phyloP scores from a whole-genome alignment of 2,888 invertebrate species.

The Apodemia arnacis region DNA sequence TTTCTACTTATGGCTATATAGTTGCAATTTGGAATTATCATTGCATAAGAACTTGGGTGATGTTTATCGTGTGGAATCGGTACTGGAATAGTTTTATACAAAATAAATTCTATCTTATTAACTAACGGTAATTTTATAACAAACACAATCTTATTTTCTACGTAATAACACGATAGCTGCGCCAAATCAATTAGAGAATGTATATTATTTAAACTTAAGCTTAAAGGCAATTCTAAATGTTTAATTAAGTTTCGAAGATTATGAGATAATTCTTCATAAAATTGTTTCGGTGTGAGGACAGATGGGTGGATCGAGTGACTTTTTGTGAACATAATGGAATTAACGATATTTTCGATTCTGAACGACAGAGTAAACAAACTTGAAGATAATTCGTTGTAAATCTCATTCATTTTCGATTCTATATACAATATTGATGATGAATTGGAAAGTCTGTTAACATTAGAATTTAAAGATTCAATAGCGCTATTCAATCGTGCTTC shows the following conservation, averaged over 20 bases:
- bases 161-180: too few relatives aligned
- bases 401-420: too few relatives aligned
- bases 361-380: too few relatives aligned
- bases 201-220: neutral
- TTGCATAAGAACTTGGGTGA: neutral
- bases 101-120: neutral
- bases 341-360: neutral
- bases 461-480: too few relatives aligned
- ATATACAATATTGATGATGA: too few relatives aligned
- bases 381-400: too few relatives aligned
- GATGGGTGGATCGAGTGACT: constrained; percentile 11
- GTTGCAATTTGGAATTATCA: neutral
- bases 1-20: neutral
- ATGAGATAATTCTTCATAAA: neutral
- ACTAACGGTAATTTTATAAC: neutral
- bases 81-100: neutral
- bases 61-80: neutral
- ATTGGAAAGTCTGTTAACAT: too few relatives aligned
- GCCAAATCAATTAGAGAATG: neutral
- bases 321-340: constrained; percentile 8
- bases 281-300: neutral
- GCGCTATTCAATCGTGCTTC: too few relatives aligned
- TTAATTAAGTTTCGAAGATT: neutral
- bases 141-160: neutral
- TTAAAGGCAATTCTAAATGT: neutral